Evolutionary conservation across 2,888 invertebrate genomes (phyloP), one percentile per base, ranked within the genome.

Genomic region (Merodon equestris): DNA sequence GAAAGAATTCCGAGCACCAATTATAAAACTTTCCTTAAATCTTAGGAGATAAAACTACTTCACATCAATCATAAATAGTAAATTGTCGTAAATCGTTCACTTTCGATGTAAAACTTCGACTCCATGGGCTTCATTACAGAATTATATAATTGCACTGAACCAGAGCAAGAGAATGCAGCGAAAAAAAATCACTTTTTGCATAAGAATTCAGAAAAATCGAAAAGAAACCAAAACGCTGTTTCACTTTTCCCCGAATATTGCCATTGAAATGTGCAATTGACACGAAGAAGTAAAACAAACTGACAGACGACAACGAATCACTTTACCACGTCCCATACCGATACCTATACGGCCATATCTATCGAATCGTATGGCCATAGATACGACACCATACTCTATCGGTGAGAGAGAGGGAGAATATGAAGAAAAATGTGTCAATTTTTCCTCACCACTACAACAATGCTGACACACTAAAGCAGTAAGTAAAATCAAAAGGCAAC

Each of bases 361-460:
- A 14, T 19, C 9, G 14, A 34, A n/a, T 13, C 18, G 51, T 13
- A 54, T 9, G 15, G 1, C 0, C 38, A 19, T 42, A 53, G 67
- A 63, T 54, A 40, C 27, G 3, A 27, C 27, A 27, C 40, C 3
- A 1, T 40, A n/a, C 9, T 9, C 2, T 4, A 77, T 67, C 40
- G 56, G 63, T 27, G 50, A 42, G 53, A 17, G 53, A 57, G 15
- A 48, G 40, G 9, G 14, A 61, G 45, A 54, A 60, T 13, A 61
- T 17, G 12, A 70, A 66, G 64, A 71, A 40, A 40, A 77, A 77
- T 77, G 77, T 77, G 77, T 77, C 77, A 77, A 77, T 77, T 77
- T 67, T 72, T 63, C 63, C 63, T 58, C 58, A 51, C 40, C 60
- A 72, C 72, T 42, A 72, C 60, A 61, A 45, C 48, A 53, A 19